phyloP scores from a whole-genome alignment of 2,888 invertebrate species.

The Lydus trimaculatus region DNA sequence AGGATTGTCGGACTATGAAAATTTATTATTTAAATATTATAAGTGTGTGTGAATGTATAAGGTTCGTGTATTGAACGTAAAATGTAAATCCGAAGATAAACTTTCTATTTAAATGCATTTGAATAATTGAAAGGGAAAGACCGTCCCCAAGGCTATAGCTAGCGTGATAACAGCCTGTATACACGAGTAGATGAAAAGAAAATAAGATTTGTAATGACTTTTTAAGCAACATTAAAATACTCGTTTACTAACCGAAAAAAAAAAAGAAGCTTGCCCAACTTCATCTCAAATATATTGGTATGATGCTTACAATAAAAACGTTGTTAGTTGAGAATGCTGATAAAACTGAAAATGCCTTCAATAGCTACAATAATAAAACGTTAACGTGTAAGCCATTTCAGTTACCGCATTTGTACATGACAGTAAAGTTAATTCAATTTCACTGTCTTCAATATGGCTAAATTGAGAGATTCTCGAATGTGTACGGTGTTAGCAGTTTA shows the following conservation, averaged over 20 bases:
- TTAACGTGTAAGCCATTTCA: constrained; percentile 25
- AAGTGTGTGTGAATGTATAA: too few species aligned
- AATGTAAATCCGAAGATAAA: constrained; percentile 17
- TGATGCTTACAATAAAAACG: constrained; percentile 29
- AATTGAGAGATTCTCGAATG: background rate
- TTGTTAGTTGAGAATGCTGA: constrained; percentile 30
- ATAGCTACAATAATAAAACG: constrained; percentile 26
- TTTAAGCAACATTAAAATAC: constrained; percentile 21
- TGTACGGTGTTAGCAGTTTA: background rate
- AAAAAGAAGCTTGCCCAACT: constrained; percentile 11
- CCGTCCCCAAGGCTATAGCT: constrained; percentile 14
- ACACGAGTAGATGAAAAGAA: constrained; percentile 27
- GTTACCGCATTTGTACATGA: constrained; percentile 18
- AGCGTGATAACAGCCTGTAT: constrained; percentile 13
- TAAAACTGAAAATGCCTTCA: constrained; percentile 32
- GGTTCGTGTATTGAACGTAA: background rate
- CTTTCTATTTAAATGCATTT: constrained; percentile 28
- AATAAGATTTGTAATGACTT: constrained; percentile 28
- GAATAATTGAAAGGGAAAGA: constrained; percentile 28
- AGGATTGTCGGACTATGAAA: background rate
- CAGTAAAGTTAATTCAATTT: constrained; percentile 23
- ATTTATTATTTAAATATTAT: background rate
- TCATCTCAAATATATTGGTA: constrained; percentile 24
- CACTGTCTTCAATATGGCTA: background rate
- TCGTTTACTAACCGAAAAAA: constrained; percentile 19